Base-by-base conservation (phyloP, 2,113 vertebrate species). In the Carassius carassius region DNA sequence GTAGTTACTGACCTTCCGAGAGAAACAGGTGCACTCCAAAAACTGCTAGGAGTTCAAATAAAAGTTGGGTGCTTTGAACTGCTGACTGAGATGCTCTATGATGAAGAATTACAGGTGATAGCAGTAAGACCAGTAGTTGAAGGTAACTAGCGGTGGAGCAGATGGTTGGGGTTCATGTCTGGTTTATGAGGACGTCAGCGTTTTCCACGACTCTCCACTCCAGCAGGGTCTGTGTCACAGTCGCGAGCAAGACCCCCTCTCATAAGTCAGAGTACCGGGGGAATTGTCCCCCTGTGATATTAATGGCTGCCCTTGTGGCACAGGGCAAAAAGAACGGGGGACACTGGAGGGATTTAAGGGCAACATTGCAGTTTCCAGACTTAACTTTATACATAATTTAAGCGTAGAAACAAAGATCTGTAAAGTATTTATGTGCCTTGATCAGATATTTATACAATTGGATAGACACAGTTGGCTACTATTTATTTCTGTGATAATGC, bases 281-380 rank as follows among this genome's bases (percentile, higher is more conserved):
- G 92, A 93, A 93, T 92, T 17, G 88, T 81, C 86, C 86, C 85
- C 83, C 84, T 63, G 74, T 82, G 91, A 93, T 94, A 94, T 93
- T 92, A 93, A 94, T 94, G 92, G 90, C 80, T 67, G 90, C 88
- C 91, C 91, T 93, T 92, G 92, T 90, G 47, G 87, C 87, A 88
- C 51, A 79, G 83, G 88, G 92, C 91, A 87, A 91, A 91, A 89
- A 91, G 92, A 89, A 91, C 14, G 87, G 91, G 87, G 89, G 85
- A 86, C 90, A 79, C 83, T 23, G 84, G 88, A 44, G 90, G 90
- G 65, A 44, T 62, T 79, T 86, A 82, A 70, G 77, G 88, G 85
- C 90, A 93, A 92, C 87, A 88, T 65, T 91, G 90, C 88, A 89
- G 89, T 89, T 87, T 85, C 23, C 29, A 25, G 32, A 82, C n/a